Base-by-base conservation (phyloP, 2,888 invertebrate genomes). In the Drosophila crucigera region DNA sequence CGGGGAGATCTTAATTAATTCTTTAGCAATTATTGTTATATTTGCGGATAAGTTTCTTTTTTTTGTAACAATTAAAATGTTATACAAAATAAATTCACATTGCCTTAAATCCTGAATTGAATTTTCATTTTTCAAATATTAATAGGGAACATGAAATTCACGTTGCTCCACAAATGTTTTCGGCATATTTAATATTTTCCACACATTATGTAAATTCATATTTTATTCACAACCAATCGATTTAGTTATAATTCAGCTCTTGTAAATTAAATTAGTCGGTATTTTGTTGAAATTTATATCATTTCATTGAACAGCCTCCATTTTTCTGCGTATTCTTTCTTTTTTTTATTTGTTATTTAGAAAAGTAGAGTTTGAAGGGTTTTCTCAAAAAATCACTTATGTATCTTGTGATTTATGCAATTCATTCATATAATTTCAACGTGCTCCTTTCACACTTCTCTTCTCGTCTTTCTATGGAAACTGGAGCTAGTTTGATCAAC, bases 351-450 rank as follows among this genome's bases (percentile, higher is more conserved):
- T 11, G n/a, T 30, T 35, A 31, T 43, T n/a, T 11, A 56, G 30
- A 14, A n/a, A 16, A n/a, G 16, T 10, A 6, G 10, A 30, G 1
- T 3, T 37, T 5, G 4, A 47, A 9, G 52, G 10, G 41, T 19
- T 47, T 47, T 47, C n/a, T 30, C 1, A 14, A 30, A 63, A 52
- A 9, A 19, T 14, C 14, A 33, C 49, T 55, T 31, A 4, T 16
- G 31, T 43, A 22, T 37, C 43, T 31, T 33, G 19, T n/a, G n/a
- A 33, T 68, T 68, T 33, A 64, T 68, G 67, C 55, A 50, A 67
- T 68, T 68, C 68, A 67, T 67, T 67, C 55, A 56, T 67, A 9
- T 14, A 41, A 49, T 50, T 41, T 55, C 10, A 22, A 55, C 49
- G 39, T n/a, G 3, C 50, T 31, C n/a, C 47, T 33, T 55, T 55